Evolutionary conservation across 2,113 vertebrate species (phyloP).

Genomic region (Channa argus): DNA sequence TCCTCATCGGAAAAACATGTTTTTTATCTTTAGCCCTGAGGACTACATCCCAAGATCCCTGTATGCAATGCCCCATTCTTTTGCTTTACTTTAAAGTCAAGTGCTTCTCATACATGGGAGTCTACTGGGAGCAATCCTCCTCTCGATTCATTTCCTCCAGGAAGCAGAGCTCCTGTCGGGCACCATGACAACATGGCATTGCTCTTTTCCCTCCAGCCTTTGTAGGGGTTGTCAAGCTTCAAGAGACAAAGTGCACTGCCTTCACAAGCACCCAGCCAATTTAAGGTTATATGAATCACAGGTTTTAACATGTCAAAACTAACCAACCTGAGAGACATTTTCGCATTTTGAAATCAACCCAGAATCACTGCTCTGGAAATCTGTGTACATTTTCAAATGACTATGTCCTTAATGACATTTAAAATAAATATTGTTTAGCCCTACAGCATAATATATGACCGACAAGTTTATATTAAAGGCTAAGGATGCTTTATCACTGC

Average conservation of each 20-base stretch:
- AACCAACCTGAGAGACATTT: constrained; percentile 14
- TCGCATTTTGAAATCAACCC: constrained; percentile 28
- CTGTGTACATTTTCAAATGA: not conserved
- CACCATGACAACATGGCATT: constrained; percentile 77
- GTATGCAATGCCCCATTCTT: constrained; percentile 28
- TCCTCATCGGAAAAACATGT: not conserved
- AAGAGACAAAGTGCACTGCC: constrained; percentile 56
- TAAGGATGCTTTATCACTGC: not conserved
- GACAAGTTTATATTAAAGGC: constrained; percentile 32
- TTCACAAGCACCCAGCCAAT: constrained; percentile 57
- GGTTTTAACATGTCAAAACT: constrained; percentile 40
- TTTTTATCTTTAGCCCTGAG: constrained; percentile 37
- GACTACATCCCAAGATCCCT: constrained; percentile 40
- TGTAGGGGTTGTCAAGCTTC: constrained; percentile 46
- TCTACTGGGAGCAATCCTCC: constrained; percentile 74
- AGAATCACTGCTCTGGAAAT: constrained; percentile 23
- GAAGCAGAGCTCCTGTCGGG: constrained; percentile 67
- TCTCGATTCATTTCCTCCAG: constrained; percentile 74
- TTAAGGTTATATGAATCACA: constrained; percentile 55
- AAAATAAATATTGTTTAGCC: constrained; percentile 3
- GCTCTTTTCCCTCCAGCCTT: constrained; percentile 65
- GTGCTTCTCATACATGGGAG: constrained; percentile 65
- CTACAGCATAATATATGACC: constrained; percentile 26
- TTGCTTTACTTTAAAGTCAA: constrained; percentile 73
- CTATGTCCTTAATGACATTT: constrained; percentile 2